Evolutionary conservation across 2,888 invertebrate species (phyloP), one percentile per base, ranked within the genome.

Genomic region (Gisinianus flammeolus): DNA sequence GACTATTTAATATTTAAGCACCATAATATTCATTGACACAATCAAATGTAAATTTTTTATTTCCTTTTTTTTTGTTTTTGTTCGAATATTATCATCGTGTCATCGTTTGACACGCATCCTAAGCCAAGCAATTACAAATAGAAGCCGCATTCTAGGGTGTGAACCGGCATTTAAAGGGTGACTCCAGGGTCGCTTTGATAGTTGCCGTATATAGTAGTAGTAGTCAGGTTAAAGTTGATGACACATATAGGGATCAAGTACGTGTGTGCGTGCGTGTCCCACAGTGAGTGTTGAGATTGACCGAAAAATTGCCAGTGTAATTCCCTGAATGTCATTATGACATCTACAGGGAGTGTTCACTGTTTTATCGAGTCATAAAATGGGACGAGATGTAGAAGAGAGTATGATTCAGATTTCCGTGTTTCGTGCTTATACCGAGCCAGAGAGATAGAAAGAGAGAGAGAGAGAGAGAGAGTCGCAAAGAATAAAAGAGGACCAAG

Each of bases 401-500:
- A 19, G 12, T 26, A 62, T 35, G 67, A 67, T 31, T 35, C 67
- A 67, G 67, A 67, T 31, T 35, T n/a, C 31, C 26, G 35, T 30
- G n/a, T n/a, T n/a, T n/a, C n/a, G 5, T 64, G 30, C 64, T 24
- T 26, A 4, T 54, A n/a, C 54, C 54, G 2, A 4, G 64, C 64
- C 28, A 64, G 22, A 22, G 3, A 4, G 26, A 22, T 22, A 64
- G 64, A 64, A 30, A 24, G 24, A 24, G 22, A 64, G 22, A 24
- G 64, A 64, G 64, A 58, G 64, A 64, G 64, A 64, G 62, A 64
- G 30, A 64, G 24, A 4, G 12, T 24, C 4, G 22, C 12, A 12
- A 64, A 30, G 26, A 64, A 44, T 30, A 71, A 71, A n/a, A 71
- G 58, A 71, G 71, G 71, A 71, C 33, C 71, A 54, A 26, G 71